phyloP scores from a whole-genome alignment of 2,797 vertebrate species.

The Pseudopleuronectes americanus region DNA sequence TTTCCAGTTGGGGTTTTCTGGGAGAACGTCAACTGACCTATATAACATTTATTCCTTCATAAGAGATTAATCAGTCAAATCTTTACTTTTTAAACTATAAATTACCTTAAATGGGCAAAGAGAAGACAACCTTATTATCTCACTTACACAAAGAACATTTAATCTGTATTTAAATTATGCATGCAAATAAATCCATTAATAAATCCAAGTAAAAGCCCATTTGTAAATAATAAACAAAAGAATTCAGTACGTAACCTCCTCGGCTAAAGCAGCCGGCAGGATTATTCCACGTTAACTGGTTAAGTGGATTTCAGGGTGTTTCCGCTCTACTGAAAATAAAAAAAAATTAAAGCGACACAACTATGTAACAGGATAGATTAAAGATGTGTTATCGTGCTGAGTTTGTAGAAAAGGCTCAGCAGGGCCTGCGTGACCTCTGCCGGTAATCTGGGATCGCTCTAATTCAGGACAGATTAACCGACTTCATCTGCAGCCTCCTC shows the following conservation, averaged over 20 bases:
- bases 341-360: neutral
- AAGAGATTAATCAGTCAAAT: no score
- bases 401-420: conserved; percentile 70
- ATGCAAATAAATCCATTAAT: no score
- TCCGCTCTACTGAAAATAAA: neutral
- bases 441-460: conserved; percentile 84
- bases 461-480: conserved; percentile 83
- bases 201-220: no score
- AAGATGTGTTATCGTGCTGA: conserved; percentile 75
- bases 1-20: neutral
- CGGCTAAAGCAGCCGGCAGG: neutral
- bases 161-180: no score
- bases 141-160: no score
- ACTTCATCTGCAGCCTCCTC: conserved; percentile 63
- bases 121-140: no score
- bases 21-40: neutral
- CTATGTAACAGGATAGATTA: conserved; percentile 37
- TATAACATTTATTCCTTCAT: no score
- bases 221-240: no score
- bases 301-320: conserved; percentile 17
- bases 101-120: no score
- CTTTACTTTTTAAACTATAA: no score
- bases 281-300: conserved; percentile 9
- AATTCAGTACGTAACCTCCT: no score
- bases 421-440: conserved; percentile 81